Evolutionary conservation across 1,140 invertebrate genomes (phyloP).

Genomic region (Drosophila melanogaster): Release_6_plus_ISO1_MT NT_033779.5:535501-536000

Average conservation of each 20-base stretch:
- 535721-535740: conserved; percentile 76
- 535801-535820: background rate
- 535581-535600: conserved; percentile 37
- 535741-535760: conserved; percentile 84
- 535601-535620: background rate
- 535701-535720: conserved; percentile 59
- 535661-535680: background rate
- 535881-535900: background rate
- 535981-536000: too few relatives aligned
- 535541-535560: conserved; percentile 23
- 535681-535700: conserved; percentile 4
- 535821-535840: conserved; percentile 7
- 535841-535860: conserved; percentile 41
- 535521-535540: conserved; percentile 46
- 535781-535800: conserved; percentile 65
- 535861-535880: conserved; percentile 19
- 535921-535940: too few relatives aligned
- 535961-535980: too few relatives aligned
- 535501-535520: conserved; percentile 83
- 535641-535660: conserved; percentile 48
- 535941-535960: too few relatives aligned
- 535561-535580: conserved; percentile 50
- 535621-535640: conserved; percentile 46
- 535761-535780: conserved; percentile 81
- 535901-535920: background rate